These are phyloP conservation scores for Dasypus novemcinctus DNA, from an alignment of 2,113 vertebrate species.

Conservation along the genomic window DNA sequence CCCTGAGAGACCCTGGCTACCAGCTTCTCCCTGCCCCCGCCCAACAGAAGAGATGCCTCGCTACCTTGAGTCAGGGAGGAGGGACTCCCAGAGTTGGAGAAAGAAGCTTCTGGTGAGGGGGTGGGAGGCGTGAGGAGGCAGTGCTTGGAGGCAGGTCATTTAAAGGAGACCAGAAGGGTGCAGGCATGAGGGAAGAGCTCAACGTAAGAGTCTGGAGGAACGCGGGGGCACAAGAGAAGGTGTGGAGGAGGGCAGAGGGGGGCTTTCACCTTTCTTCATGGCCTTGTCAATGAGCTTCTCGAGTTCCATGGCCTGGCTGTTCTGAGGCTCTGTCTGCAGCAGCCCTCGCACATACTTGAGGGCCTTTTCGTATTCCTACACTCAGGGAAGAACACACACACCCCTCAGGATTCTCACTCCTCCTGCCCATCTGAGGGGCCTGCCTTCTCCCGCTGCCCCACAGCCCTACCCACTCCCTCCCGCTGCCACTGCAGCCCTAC, in stretches of 20 bases:
- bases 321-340: constrained; percentile 90
- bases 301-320: constrained; percentile 91
- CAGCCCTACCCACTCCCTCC: background rate
- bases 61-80: background rate
- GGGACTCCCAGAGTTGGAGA: background rate
- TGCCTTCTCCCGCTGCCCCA: background rate
- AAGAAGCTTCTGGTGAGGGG: background rate
- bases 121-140: background rate
- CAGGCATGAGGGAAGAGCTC: background rate
- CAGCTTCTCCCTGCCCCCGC: background rate
- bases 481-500: background rate
- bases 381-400: background rate
- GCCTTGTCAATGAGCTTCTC: constrained; percentile 91
- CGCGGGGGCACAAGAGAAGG: background rate
- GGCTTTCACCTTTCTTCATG: constrained; percentile 90
- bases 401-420: background rate
- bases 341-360: constrained; percentile 90
- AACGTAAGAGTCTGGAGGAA: background rate
- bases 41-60: background rate
- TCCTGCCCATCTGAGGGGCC: background rate
- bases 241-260: too few relatives aligned
- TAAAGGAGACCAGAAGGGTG: background rate
- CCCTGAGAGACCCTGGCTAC: background rate
- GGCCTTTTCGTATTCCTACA: constrained; percentile 92
- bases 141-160: background rate